phyloP scores from a whole-genome alignment of 2,797 vertebrate species.

The Tachyglossus aculeatus region DNA sequence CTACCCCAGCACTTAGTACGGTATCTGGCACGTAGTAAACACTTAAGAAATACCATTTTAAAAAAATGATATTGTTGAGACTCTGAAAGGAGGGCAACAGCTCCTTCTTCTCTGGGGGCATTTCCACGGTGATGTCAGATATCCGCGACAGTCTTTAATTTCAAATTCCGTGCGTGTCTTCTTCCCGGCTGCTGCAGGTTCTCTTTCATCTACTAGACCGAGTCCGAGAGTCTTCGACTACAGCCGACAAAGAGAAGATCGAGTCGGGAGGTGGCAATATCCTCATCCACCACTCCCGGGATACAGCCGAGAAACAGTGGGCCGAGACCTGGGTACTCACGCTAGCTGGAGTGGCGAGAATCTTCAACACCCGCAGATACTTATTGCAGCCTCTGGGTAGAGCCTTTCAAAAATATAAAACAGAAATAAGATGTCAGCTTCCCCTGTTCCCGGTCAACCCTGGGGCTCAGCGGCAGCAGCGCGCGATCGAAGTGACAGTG shows the following conservation, averaged over 20 bases:
- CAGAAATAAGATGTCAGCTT: too few species aligned
- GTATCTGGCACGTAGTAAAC: too few species aligned
- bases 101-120: too few species aligned
- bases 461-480: too few species aligned
- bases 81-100: too few species aligned
- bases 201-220: slow-evolving; percentile 93
- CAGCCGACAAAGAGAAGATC: slow-evolving; percentile 98
- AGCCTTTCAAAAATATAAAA: not conserved
- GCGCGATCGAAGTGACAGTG: too few species aligned
- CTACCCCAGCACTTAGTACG: too few species aligned
- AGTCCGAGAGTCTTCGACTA: slow-evolving; percentile 93
- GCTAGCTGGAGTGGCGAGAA: slow-evolving; percentile 93
- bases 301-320: slow-evolving; percentile 99
- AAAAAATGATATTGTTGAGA: too few species aligned
- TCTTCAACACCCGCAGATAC: slow-evolving; percentile 96
- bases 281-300: slow-evolving; percentile 97
- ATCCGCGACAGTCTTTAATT: too few species aligned
- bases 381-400: slow-evolving; percentile 93
- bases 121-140: too few species aligned
- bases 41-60: too few species aligned
- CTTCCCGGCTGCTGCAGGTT: slow-evolving; percentile 77
- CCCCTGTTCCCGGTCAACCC: too few species aligned
- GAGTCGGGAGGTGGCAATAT: slow-evolving; percentile 98
- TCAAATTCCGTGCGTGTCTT: slow-evolving; percentile 1
- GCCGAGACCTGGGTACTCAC: slow-evolving; percentile 98